Conservation (phyloP, 2,797 vertebrate genomes). For the Pipistrellus nathusii region DNA sequence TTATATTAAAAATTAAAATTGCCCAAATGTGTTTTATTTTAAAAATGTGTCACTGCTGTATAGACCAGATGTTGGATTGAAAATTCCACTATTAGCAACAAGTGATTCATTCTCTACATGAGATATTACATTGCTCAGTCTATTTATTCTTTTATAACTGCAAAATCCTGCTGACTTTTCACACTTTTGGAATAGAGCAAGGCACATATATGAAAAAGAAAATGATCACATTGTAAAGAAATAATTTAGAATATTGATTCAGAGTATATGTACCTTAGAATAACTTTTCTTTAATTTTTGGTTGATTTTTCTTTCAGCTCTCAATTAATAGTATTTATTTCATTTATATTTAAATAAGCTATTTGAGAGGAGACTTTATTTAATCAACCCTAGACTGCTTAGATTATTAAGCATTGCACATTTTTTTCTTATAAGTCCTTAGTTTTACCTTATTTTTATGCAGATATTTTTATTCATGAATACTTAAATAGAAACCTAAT, state of each 20-base stretch:
- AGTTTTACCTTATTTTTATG: conserved; percentile 10
- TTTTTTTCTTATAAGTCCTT: neutral
- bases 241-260: neutral
- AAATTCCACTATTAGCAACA: conserved; percentile 54
- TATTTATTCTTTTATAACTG: conserved; percentile 55
- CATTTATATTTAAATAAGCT: neutral
- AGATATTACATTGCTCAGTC: conserved; percentile 52
- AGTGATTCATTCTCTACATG: conserved; percentile 55
- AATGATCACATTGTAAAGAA: conserved; percentile 42
- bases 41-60: conserved; percentile 6
- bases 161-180: conserved; percentile 57
- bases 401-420: neutral
- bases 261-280: neutral
- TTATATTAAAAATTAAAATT: conserved; percentile 56
- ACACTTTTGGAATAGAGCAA: conserved; percentile 49
- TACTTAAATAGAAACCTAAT: neutral
- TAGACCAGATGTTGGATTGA: conserved; percentile 54
- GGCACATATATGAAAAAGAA: conserved; percentile 48
- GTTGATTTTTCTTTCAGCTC: neutral
- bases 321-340: conserved; percentile 40
- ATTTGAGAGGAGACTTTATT: neutral
- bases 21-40: conserved; percentile 49
- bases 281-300: conserved; percentile 16
- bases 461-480: neutral
- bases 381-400: neutral